A percentile compares a stretch with the other conserved stretches of the same genome.
phyloP scores from a whole-genome alignment of 2,113 vertebrate species.

The Cyanoramphus novaezelandiae region DNA sequence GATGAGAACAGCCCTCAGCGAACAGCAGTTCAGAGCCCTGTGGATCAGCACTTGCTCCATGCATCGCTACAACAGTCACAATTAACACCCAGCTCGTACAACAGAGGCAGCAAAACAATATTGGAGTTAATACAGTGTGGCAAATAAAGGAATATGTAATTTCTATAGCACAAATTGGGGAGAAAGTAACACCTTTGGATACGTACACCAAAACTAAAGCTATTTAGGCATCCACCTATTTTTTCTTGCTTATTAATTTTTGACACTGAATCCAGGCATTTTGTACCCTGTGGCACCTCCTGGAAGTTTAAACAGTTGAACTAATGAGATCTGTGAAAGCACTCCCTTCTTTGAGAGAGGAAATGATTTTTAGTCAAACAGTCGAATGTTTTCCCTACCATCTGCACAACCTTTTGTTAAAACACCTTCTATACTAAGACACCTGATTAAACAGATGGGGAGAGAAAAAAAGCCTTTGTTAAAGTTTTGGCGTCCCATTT shows the following conservation, averaged over 20 bases:
- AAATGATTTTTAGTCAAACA: slow-evolving; percentile 55
- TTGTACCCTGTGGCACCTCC: slow-evolving; percentile 4
- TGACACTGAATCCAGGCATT: background rate
- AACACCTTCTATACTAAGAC: slow-evolving; percentile 32
- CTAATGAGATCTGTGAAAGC: slow-evolving; percentile 28
- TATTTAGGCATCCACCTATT: background rate
- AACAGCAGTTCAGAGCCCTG: background rate
- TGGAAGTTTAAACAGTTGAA: slow-evolving; percentile 36
- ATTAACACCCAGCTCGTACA: background rate
- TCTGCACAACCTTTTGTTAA: slow-evolving; percentile 57
- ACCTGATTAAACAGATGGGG: slow-evolving; percentile 63
- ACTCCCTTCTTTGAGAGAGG: slow-evolving; percentile 32
- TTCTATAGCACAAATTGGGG: background rate
- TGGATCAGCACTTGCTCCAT: background rate
- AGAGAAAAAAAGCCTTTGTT: slow-evolving; percentile 37
- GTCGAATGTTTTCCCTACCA: slow-evolving; percentile 27
- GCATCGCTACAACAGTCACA: background rate
- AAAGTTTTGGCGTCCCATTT: background rate
- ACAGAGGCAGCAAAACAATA: background rate
- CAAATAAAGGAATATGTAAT: background rate
- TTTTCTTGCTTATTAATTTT: background rate
- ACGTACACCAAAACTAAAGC: fast-evolving
- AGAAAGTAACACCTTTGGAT: background rate
- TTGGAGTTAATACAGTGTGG: background rate
- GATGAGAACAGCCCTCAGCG: background rate